Percentiles rank a stretch among this genome's conserved stretches.
Conservation (phyloP, 2,797 vertebrate genomes). For the Pseudochirops cupreus region DNA sequence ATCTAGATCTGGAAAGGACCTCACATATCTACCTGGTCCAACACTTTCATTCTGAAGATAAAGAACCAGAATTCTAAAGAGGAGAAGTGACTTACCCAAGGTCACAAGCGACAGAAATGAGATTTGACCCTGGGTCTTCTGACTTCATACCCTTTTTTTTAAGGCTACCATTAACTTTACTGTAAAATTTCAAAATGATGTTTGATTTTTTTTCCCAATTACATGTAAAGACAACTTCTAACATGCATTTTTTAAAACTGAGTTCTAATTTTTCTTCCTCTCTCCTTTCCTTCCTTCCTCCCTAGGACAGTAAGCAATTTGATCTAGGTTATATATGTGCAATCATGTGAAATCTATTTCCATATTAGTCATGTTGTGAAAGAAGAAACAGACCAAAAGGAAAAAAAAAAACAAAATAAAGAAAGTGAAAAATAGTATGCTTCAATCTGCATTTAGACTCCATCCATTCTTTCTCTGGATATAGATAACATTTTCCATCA, state of each 20-base stretch:
- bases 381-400: background rate
- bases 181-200: background rate
- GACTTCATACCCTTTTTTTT: background rate
- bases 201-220: background rate
- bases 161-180: background rate
- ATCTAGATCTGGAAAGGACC: background rate
- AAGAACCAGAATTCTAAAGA: background rate
- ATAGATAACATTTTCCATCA: too few relatives aligned
- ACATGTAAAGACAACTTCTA: background rate
- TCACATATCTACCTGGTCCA: background rate
- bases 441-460: background rate
- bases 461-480: background rate
- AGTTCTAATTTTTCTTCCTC: background rate
- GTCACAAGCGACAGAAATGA: background rate
- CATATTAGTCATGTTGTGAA: background rate
- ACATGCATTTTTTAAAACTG: background rate
- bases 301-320: background rate
- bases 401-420: background rate
- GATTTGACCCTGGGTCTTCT: background rate
- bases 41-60: background rate
- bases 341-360: background rate
- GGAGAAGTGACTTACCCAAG: background rate
- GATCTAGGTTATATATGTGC: background rate
- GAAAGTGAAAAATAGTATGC: background rate
- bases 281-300: too few relatives aligned